phyloP scores from a whole-genome alignment of 2,797 vertebrate species.

The Cephalopachus bancanus region DNA sequence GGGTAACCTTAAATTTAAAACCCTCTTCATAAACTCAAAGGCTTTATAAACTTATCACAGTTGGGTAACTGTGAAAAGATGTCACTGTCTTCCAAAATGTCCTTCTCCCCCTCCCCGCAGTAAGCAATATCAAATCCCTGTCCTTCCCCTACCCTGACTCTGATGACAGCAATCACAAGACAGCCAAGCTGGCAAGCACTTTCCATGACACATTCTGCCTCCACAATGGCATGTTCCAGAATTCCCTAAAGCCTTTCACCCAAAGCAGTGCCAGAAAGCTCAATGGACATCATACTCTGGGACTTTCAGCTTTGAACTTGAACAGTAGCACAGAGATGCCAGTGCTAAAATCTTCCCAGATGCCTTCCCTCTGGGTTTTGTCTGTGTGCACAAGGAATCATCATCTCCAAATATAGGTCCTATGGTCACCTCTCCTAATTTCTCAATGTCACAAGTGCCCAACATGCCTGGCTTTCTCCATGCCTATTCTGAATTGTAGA shows the following conservation, averaged over 20 bases:
- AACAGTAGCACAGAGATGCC: constrained; percentile 87
- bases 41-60: constrained; percentile 95
- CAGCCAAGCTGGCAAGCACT: constrained; percentile 87
- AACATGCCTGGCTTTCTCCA: constrained; percentile 79
- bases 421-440: constrained; percentile 86
- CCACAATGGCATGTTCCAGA: constrained; percentile 91
- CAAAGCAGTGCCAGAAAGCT: constrained; percentile 88
- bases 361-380: constrained; percentile 85
- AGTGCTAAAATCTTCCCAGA: constrained; percentile 82
- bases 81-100: constrained; percentile 93
- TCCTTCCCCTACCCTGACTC: constrained; percentile 98
- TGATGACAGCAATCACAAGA: constrained; percentile 88
- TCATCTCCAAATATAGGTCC: constrained; percentile 80
- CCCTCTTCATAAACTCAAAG: constrained; percentile 96
- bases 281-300: constrained; percentile 88
- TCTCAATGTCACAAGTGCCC: constrained; percentile 89
- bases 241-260: constrained; percentile 88
- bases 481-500: constrained; percentile 87
- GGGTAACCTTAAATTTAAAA: constrained; percentile 89
- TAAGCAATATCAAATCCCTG: constrained; percentile 98
- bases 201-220: constrained; percentile 90
- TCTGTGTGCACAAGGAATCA: constrained; percentile 87
- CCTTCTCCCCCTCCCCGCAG: constrained; percentile 89
- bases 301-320: constrained; percentile 84
- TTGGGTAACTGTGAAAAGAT: constrained; percentile 92